Percentiles rank a stretch among this genome's conserved stretches.
Evolutionary conservation across 2,113 vertebrate genomes (phyloP).

Genomic region (Cyphomyrus discorhynchus): DNA sequence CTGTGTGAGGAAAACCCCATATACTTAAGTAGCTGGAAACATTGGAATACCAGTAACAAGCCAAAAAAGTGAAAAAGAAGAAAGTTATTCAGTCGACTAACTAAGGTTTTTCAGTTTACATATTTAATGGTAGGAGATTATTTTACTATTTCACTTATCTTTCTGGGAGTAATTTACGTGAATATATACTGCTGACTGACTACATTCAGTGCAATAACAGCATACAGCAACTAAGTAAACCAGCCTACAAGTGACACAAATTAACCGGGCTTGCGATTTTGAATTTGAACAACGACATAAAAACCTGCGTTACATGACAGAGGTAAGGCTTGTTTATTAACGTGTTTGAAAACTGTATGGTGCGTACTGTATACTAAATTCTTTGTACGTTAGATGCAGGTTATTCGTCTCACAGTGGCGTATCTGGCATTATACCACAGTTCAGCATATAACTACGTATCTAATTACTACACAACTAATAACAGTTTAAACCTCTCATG

Average conservation of each 20-base stretch:
- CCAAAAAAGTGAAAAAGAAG: not conserved
- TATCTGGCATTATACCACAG: not conserved
- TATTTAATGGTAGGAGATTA: not conserved
- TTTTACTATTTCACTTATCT: not conserved
- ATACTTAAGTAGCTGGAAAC: not conserved
- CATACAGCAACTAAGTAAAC: not conserved
- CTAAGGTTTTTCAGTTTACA: not conserved
- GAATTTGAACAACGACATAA: not conserved
- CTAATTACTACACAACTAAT: not conserved
- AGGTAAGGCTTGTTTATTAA: not conserved
- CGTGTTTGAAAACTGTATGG: not conserved
- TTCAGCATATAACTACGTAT: not conserved
- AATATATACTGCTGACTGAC: not conserved
- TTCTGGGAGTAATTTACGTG: not conserved
- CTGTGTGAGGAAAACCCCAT: conserved; percentile 13
- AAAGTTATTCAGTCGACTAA: not conserved
- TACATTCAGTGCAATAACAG: not conserved
- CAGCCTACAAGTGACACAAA: not conserved
- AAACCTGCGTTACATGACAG: not conserved
- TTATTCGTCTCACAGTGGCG: not conserved
- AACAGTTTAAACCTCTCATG: not conserved
- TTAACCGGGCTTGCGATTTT: not conserved
- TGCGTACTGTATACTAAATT: not conserved
- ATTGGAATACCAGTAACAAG: not conserved
- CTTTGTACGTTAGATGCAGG: not conserved